Conservation (phyloP, 2,797 vertebrate species). For the Echeneis naucrates region DNA sequence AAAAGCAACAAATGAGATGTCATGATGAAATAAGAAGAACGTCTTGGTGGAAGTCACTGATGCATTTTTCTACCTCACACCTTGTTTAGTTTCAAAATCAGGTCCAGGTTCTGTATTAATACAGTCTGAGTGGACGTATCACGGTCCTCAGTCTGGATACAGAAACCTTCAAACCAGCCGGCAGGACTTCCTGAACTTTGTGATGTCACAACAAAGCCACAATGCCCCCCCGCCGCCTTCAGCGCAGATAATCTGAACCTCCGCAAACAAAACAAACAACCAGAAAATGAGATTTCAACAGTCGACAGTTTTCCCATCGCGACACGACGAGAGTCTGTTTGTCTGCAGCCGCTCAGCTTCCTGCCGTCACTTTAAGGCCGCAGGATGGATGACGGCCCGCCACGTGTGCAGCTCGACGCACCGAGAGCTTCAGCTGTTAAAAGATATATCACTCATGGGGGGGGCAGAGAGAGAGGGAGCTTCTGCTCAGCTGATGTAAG, state of each 20-base stretch:
- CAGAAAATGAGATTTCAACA: conserved; percentile 47
- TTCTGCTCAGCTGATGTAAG: conserved; percentile 17
- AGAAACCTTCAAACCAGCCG: too few species aligned
- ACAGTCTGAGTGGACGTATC: too few species aligned
- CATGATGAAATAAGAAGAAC: not conserved
- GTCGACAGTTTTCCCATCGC: conserved; percentile 35
- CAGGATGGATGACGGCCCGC: conserved; percentile 33
- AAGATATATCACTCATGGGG: conserved; percentile 4
- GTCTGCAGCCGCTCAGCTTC: conserved; percentile 32
- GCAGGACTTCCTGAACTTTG: too few species aligned
- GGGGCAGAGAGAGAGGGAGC: conserved; percentile 25
- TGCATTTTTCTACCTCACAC: too few species aligned
- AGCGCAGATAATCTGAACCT: too few species aligned
- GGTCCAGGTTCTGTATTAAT: too few species aligned
- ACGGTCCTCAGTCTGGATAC: too few species aligned
- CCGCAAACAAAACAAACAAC: conserved; percentile 32
- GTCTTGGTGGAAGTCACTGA: too few species aligned
- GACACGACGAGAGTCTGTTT: conserved; percentile 27
- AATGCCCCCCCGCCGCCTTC: too few species aligned
- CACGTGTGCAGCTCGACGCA: conserved; percentile 16
- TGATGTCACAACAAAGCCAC: too few species aligned
- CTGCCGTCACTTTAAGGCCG: conserved; percentile 9
- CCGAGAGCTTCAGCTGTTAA: not conserved
- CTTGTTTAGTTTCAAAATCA: too few species aligned
- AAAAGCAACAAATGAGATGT: not conserved